A percentile compares a stretch with the other conserved stretches of the same genome.
These are phyloP conservation scores for Andrena camellia DNA, from an alignment of 2,888 invertebrate species.

Conservation along the genomic window DNA sequence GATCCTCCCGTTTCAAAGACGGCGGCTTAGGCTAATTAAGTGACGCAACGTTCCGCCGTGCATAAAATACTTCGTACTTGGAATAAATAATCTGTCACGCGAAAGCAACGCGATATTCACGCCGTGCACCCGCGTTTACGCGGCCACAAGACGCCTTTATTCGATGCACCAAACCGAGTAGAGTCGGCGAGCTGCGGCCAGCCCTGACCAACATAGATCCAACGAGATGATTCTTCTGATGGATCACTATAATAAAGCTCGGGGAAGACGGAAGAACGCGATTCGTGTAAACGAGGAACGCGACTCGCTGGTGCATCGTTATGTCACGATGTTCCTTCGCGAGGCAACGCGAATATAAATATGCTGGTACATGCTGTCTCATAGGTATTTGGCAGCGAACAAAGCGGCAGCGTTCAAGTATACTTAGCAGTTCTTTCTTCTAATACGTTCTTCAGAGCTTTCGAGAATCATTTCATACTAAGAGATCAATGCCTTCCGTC, in stretches of 20 bases:
- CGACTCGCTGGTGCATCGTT: slow-evolving; percentile 29
- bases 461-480: neutral
- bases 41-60: slow-evolving; percentile 19
- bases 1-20: neutral
- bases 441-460: too few species aligned
- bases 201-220: slow-evolving; percentile 48
- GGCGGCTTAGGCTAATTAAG: slow-evolving; percentile 8
- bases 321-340: slow-evolving; percentile 29
- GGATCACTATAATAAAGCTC: slow-evolving; percentile 29
- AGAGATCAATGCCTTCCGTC: neutral
- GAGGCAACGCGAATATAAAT: neutral
- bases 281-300: slow-evolving; percentile 57
- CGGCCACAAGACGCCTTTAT: slow-evolving; percentile 3
- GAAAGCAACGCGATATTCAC: neutral
- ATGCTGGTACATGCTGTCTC: neutral
- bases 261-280: slow-evolving; percentile 44
- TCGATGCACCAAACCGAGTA: neutral
- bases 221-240: slow-evolving; percentile 29
- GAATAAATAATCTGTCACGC: slow-evolving; percentile 22
- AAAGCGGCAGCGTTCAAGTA: too few species aligned
- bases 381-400: neutral
- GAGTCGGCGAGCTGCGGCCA: slow-evolving; percentile 30
- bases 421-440: too few species aligned
- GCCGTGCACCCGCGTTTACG: neutral
- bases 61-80: slow-evolving; percentile 20